These are phyloP conservation scores for Polietes domitor DNA, from an alignment of 2,888 invertebrate genomes.

Conservation along the genomic window DNA sequence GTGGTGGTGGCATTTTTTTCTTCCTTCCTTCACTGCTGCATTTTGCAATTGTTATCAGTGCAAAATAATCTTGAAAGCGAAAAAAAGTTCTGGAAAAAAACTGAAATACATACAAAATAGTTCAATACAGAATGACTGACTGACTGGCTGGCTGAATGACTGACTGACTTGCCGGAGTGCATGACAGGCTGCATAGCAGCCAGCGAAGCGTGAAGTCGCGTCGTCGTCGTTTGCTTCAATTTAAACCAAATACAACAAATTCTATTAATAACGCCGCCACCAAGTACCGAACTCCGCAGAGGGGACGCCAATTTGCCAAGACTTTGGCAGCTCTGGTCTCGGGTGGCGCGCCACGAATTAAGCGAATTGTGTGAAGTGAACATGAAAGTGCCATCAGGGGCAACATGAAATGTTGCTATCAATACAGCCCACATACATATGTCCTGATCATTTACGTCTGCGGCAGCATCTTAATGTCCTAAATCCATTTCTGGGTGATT, in stretches of 20 bases:
- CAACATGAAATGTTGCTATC: not conserved
- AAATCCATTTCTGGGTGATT: slow-evolving; percentile 49
- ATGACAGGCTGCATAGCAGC: slow-evolving; percentile 16
- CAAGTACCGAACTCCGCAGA: not conserved
- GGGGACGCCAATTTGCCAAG: slow-evolving; percentile 20
- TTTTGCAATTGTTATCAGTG: slow-evolving; percentile 77
- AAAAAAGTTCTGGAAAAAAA: slow-evolving; percentile 30
- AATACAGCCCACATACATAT: not conserved
- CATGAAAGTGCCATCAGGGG: not conserved
- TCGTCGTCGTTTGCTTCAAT: slow-evolving; percentile 64
- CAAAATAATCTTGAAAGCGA: slow-evolving; percentile 75
- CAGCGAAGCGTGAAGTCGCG: slow-evolving; percentile 75
- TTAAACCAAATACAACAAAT: slow-evolving; percentile 38
- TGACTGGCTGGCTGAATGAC: not conserved
- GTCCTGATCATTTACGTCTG: not conserved
- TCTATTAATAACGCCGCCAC: not conserved
- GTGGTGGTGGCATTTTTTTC: slow-evolving; percentile 32
- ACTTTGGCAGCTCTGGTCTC: not conserved
- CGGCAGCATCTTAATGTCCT: slow-evolving; percentile 48
- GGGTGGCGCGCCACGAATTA: not conserved
- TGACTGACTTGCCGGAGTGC: not conserved
- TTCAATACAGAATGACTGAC: slow-evolving; percentile 27
- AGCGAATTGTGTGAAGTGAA: not conserved
- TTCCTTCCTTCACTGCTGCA: slow-evolving; percentile 39
- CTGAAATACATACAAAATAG: slow-evolving; percentile 20